Evolutionary conservation across 2,888 invertebrate species (phyloP).

Genomic region (Pyrrhosoma nymphula): DNA sequence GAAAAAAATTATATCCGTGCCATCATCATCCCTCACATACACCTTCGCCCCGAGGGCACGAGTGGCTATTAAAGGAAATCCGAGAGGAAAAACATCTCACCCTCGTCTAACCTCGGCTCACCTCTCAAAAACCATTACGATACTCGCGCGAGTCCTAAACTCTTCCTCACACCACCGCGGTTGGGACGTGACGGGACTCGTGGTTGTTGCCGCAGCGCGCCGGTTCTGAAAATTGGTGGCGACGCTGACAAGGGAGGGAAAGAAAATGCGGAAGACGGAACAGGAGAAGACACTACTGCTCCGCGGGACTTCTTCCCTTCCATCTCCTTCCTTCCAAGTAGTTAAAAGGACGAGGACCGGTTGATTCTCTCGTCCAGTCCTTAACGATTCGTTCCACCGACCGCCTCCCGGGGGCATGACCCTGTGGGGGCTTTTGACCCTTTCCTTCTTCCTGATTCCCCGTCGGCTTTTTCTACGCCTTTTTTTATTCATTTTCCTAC

Average conservation of each 20-base stretch:
- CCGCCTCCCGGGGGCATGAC: constrained; percentile 6
- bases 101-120: not conserved
- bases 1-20: not conserved
- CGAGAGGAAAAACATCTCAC: not conserved
- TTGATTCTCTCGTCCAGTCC: constrained; percentile 41
- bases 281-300: constrained; percentile 32
- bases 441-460: not conserved
- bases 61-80: not conserved
- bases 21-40: not conserved
- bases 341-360: constrained; percentile 36
- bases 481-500: not conserved
- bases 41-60: not conserved
- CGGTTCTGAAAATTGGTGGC: not conserved
- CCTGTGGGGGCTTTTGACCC: constrained; percentile 48
- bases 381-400: constrained; percentile 38
- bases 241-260: not conserved
- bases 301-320: too few relatives aligned
- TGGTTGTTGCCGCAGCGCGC: not conserved
- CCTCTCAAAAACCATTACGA: not conserved
- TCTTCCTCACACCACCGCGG: not conserved
- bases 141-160: not conserved
- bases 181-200: not conserved
- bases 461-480: not conserved
- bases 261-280: not conserved
- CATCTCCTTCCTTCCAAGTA: not conserved